These are phyloP conservation scores for Artibeus jamaicensis DNA, from an alignment of 2,797 vertebrate species.

Conservation along the genomic window DNA sequence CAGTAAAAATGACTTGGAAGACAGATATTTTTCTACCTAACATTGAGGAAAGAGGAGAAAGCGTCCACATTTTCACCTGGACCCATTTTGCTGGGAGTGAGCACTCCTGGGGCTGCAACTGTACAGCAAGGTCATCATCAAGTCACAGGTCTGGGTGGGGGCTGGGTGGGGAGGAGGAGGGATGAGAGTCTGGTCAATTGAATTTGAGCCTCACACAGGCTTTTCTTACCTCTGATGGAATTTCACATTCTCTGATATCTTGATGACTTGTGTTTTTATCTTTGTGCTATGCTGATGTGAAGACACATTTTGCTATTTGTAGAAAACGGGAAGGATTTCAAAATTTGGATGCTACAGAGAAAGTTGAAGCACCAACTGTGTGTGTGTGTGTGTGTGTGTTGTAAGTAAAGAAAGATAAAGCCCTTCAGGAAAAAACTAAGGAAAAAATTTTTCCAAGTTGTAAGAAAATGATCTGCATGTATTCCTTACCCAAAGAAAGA, in stretches of 20 bases:
- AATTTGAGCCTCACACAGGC: not conserved
- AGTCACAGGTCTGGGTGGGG: not conserved
- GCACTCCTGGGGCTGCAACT: not conserved
- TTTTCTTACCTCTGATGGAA: not conserved
- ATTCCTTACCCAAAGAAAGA: not conserved
- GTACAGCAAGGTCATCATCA: fast-evolving
- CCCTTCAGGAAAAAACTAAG: not conserved
- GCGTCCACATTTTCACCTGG: not conserved
- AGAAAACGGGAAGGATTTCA: not conserved
- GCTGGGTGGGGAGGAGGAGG: not conserved
- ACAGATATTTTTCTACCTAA: not conserved
- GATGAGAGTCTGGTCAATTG: not conserved
- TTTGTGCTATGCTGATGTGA: not conserved
- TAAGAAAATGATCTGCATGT: not conserved
- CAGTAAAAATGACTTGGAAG: not conserved
- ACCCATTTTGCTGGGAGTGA: not conserved
- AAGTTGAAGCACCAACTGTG: not conserved
- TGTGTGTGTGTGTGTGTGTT: not conserved
- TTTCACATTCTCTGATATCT: not conserved
- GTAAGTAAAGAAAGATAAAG: slow-evolving; percentile 27
- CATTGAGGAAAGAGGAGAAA: not conserved
- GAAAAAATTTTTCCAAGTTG: not conserved
- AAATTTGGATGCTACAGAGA: not conserved
- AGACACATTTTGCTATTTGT: not conserved
- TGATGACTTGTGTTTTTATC: not conserved